Evolutionary conservation across 2,888 invertebrate genomes (phyloP), one percentile per base, ranked within the genome.

Genomic region (Encarsia formosa): DNA sequence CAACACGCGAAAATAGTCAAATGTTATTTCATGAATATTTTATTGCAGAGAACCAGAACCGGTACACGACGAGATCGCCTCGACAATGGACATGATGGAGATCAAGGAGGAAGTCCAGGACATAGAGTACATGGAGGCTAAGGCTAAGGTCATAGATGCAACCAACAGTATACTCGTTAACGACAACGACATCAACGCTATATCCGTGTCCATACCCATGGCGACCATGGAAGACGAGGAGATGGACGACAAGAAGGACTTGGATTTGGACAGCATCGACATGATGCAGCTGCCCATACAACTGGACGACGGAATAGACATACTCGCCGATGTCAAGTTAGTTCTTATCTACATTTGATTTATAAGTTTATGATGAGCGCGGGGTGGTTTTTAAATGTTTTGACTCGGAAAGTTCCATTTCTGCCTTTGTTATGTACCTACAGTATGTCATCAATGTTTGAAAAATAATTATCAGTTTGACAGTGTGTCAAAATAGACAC

Each of bases 251-350:
- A 71, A 74, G 44, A 70, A 72, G 44, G 69, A 69, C 53, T 59
- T 73, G 47, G 82, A 83, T 65, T 67, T 83, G 20, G 81, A 82
- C 52, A 79, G 79, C 15, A 81, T 83, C 45, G 87, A 88, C 61
- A 87, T 88, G 83, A 87, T 87, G 86, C 84, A 85, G 54, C 72
- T 88, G 44, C 87, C 87, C 1, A 83, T 88, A 49, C 87, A 87
- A 68, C 71, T 88, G 56, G 86, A 86, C 18, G 86, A 87, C 62
- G 66, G 81, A 67, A 61, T 75, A 38, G 80, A 80, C 54, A 78
- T 79, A 56, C 67, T 80, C 40, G 73, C 71, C 41, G 79, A 78
- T 52, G 75, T 81, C 24, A 78, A 77, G 67, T 76, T 68, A 59
- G 68, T 61, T 2, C 31, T 46, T 15, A 9, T n/a, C n/a, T n/a